These are phyloP conservation scores for Oryzias curvinotus DNA, from an alignment of 2,113 vertebrate genomes.

Conservation along the genomic window DNA sequence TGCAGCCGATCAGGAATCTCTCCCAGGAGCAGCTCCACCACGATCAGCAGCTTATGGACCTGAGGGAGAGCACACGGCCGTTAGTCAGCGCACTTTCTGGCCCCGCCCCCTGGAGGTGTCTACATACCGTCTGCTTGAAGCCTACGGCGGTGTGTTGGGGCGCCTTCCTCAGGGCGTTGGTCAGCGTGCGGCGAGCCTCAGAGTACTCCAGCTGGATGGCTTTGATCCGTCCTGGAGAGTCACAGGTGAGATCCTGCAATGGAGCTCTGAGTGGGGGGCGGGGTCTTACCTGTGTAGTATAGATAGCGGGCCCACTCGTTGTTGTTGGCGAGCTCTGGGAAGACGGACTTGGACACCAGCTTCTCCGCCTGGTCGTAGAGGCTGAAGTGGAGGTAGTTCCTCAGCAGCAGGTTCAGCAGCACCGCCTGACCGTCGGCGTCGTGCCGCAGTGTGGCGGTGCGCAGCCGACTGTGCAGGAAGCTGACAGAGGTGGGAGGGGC, in stretches of 20 bases:
- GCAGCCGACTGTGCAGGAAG: slow-evolving; percentile 91
- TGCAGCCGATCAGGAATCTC: slow-evolving; percentile 97
- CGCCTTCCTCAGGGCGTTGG: slow-evolving; percentile 94
- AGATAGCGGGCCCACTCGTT: slow-evolving; percentile 99
- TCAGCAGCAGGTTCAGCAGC: slow-evolving; percentile 92
- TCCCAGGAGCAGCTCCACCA: slow-evolving; percentile 93
- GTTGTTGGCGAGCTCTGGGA: slow-evolving; percentile 97
- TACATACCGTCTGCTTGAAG: slow-evolving; percentile 94
- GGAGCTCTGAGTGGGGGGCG: fast-evolving
- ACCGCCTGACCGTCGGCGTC: slow-evolving; percentile 94
- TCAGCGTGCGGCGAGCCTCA: slow-evolving; percentile 92
- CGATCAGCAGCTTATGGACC: slow-evolving; percentile 97
- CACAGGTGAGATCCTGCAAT: too few species aligned
- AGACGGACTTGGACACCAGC: slow-evolving; percentile 94
- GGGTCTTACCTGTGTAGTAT: slow-evolving; percentile 89
- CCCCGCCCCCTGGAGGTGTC: background rate
- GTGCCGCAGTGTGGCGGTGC: slow-evolving; percentile 91
- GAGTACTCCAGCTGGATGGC: slow-evolving; percentile 97
- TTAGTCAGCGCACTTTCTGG: background rate
- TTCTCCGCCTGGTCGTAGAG: slow-evolving; percentile 98
- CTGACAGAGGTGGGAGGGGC: slow-evolving; percentile 29
- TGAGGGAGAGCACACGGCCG: slow-evolving; percentile 38
- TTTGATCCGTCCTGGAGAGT: slow-evolving; percentile 88
- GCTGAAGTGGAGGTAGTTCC: slow-evolving; percentile 96
- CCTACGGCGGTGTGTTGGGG: slow-evolving; percentile 96